Conservation (phyloP, 2,888 invertebrate species). For the Leistus spinibarbis region DNA sequence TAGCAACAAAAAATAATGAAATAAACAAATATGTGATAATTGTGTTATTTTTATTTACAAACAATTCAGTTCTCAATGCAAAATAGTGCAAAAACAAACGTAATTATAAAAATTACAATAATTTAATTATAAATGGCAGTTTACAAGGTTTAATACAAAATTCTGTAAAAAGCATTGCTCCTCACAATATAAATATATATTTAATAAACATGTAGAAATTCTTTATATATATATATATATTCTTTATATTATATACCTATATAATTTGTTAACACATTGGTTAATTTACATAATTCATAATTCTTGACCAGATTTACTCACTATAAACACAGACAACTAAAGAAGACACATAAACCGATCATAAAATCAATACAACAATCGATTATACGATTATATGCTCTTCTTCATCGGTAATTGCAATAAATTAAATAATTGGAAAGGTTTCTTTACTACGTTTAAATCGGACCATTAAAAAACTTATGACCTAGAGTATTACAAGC, state of each 20-base stretch:
- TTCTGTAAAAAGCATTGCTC: constrained; percentile 36
- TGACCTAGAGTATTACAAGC: neutral
- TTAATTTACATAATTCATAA: constrained; percentile 54
- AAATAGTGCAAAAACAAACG: constrained; percentile 37
- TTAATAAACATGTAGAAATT: constrained; percentile 39
- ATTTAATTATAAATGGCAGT: constrained; percentile 37
- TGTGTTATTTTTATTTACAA: constrained; percentile 33
- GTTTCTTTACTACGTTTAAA: neutral
- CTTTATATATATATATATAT: constrained; percentile 24
- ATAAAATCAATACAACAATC: neutral
- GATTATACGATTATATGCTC: neutral
- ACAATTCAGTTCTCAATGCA: constrained; percentile 36
- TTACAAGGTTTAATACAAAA: constrained; percentile 37
- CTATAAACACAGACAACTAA: constrained; percentile 51
- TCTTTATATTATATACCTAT: constrained; percentile 27
- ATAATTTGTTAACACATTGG: constrained; percentile 32
- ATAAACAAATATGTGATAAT: neutral
- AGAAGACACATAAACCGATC: neutral
- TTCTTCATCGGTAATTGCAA: neutral
- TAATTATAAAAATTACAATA: constrained; percentile 38
- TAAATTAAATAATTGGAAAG: neutral
- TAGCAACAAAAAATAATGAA: too few relatives aligned
- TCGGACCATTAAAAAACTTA: neutral
- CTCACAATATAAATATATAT: constrained; percentile 37
- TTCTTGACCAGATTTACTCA: constrained; percentile 57